Percentiles rank a stretch among this genome's conserved stretches.
phyloP scores from a whole-genome alignment of 2,113 vertebrate genomes.

The Onychostoma macrolepis region DNA sequence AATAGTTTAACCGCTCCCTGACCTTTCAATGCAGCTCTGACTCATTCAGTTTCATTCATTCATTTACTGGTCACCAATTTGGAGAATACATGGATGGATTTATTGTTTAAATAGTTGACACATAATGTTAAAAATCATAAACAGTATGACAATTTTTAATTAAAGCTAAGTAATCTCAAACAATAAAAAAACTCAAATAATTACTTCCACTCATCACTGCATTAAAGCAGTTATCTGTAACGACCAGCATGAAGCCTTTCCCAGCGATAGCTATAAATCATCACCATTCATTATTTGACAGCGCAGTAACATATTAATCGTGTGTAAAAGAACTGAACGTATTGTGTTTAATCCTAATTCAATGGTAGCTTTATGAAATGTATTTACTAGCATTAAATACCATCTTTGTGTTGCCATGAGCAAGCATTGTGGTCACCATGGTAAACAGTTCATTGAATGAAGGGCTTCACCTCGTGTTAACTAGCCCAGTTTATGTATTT shows the following conservation, averaged over 20 bases:
- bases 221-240: not conserved
- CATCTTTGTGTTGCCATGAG: not conserved
- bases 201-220: not conserved
- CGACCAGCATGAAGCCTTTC: not conserved
- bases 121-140: not conserved
- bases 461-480: not conserved
- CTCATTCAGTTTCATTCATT: not conserved
- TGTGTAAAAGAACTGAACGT: not conserved
- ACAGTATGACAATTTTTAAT: not conserved
- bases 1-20: not conserved
- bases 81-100: not conserved
- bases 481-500: not conserved
- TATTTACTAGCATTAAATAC: conserved; percentile 22
- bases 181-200: no score
- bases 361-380: not conserved
- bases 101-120: not conserved
- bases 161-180: not conserved
- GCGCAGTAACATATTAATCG: conserved; percentile 7
- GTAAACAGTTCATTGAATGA: conserved; percentile 1
- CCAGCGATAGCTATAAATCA: conserved; percentile 22
- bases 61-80: not conserved
- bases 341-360: conserved; percentile 26
- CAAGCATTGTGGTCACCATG: conserved; percentile 19
- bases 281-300: not conserved
- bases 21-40: not conserved